These are phyloP conservation scores for Anodontia alba DNA, from an alignment of 2,888 invertebrate genomes.

Conservation along the genomic window DNA sequence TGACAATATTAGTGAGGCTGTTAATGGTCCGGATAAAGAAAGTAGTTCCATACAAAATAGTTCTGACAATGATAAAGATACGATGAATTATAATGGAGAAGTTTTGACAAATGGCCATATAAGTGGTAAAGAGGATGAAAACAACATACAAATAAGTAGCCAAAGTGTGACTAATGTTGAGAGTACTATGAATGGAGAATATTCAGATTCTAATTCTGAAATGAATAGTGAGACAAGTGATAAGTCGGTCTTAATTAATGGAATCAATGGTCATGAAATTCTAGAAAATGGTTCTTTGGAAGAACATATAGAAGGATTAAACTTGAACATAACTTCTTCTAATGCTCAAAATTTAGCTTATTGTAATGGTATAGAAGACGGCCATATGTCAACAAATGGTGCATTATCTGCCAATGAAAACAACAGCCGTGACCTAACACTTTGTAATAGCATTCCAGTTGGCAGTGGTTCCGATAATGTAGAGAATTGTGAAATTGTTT, in stretches of 20 bases:
- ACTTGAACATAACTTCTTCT: neutral
- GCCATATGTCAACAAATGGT: conserved; percentile 14
- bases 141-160: neutral
- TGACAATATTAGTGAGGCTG: conserved; percentile 40
- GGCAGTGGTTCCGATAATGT: conserved; percentile 16
- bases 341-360: neutral
- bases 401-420: conserved; percentile 1
- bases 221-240: conserved; percentile 34
- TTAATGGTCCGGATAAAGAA: conserved; percentile 17
- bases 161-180: conserved; percentile 24
- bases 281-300: conserved; percentile 9
- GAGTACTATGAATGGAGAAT: conserved; percentile 16
- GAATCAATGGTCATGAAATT: neutral
- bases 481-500: conserved; percentile 21
- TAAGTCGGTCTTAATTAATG: neutral
- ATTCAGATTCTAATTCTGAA: conserved; percentile 16
- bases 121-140: conserved; percentile 19
- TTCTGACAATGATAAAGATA: conserved; percentile 9
- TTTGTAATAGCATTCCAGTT: conserved; percentile 31
- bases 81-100: conserved; percentile 25
- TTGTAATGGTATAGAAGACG: neutral
- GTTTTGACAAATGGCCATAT: conserved; percentile 26
- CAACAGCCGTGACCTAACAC: conserved; percentile 8
- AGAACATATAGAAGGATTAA: conserved; percentile 8
- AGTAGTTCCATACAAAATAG: conserved; percentile 22